These are phyloP conservation scores for Nyctereutes procyonoides DNA, from an alignment of 2,113 vertebrate genomes.

Conservation along the genomic window DNA sequence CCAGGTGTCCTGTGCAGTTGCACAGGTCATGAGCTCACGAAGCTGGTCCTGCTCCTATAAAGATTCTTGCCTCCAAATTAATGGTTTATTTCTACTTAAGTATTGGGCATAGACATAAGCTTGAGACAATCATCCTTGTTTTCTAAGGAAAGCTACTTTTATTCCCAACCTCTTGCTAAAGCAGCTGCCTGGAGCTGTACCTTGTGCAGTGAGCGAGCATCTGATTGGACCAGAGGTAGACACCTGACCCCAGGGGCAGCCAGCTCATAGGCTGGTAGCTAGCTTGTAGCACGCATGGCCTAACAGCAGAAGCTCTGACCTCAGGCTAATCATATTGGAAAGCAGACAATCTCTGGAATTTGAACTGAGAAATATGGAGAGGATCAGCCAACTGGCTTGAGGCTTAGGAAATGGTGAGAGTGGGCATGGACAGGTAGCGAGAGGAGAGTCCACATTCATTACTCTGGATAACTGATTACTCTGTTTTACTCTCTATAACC, in stretches of 20 bases:
- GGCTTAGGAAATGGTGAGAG: background rate
- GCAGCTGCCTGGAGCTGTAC: background rate
- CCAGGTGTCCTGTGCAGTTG: background rate
- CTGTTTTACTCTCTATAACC: too few relatives aligned
- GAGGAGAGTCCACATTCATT: background rate
- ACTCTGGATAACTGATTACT: background rate
- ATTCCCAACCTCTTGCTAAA: background rate
- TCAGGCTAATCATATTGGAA: background rate
- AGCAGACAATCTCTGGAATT: background rate
- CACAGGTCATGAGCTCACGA: background rate
- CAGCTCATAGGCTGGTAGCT: background rate
- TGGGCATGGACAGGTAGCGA: background rate
- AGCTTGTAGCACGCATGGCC: background rate
- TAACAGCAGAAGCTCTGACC: background rate
- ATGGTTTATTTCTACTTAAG: background rate
- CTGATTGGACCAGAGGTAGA: background rate
- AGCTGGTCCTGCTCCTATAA: background rate
- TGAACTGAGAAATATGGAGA: slow-evolving; percentile 27
- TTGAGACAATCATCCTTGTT: background rate
- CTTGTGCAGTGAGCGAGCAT: background rate
- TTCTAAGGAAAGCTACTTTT: slow-evolving; percentile 40
- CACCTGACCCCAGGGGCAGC: background rate
- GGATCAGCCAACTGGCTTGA: background rate
- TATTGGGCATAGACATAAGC: background rate
- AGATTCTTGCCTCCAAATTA: background rate